Conservation (phyloP, 2,113 vertebrate genomes). For the Perca schrenkii region DNA sequence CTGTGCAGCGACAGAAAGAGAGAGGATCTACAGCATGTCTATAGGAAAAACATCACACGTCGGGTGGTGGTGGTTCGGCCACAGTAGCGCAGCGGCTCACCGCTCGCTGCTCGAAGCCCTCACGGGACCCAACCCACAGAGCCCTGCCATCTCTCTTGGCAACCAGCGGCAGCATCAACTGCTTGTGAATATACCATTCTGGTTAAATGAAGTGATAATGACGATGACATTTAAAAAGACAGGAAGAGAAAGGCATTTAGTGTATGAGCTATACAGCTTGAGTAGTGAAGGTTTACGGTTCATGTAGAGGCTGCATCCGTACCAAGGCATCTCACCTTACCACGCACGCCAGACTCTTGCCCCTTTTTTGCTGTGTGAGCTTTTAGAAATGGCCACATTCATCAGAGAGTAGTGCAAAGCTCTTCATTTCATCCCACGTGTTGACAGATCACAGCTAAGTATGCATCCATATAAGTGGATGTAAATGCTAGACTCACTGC, state of each 20-base stretch:
- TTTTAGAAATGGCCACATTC: background rate
- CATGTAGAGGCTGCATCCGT: background rate
- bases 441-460: background rate
- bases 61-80: background rate
- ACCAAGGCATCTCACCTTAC: background rate
- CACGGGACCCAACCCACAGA: background rate
- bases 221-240: constrained; percentile 24
- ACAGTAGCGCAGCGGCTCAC: background rate
- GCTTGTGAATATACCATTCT: constrained; percentile 47
- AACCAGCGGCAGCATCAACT: constrained; percentile 40
- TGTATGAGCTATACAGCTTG: background rate
- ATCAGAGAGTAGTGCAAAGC: background rate
- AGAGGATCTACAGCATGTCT: constrained; percentile 46
- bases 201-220: constrained; percentile 61
- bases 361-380: background rate
- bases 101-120: constrained; percentile 2
- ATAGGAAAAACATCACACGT: constrained; percentile 29
- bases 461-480: background rate
- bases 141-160: constrained; percentile 34
- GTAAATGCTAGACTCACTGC: background rate
- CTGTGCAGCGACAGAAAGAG: constrained; percentile 68
- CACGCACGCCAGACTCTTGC: no score
- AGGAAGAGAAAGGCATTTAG: background rate
- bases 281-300: background rate
- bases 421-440: background rate